A percentile compares a stretch with the other conserved stretches of the same genome.
Conservation (phyloP, 2,797 vertebrate genomes). For the Sebastes minor region DNA sequence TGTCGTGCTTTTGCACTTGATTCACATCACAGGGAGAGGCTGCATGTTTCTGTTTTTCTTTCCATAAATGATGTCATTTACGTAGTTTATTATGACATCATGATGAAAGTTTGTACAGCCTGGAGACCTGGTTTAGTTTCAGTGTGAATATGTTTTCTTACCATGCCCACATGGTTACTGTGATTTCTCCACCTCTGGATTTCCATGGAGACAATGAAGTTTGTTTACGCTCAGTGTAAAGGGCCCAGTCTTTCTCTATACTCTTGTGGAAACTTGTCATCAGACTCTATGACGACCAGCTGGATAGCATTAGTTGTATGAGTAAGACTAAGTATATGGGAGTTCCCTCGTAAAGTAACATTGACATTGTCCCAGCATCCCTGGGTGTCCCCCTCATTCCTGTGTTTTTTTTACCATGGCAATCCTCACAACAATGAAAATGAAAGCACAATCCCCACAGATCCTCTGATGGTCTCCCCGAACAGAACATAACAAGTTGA, state of each 20-base stretch:
- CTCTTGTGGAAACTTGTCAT: slow-evolving; percentile 24
- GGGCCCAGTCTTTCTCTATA: background rate
- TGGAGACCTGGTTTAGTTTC: background rate
- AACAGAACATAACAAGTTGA: background rate
- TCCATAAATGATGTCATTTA: background rate
- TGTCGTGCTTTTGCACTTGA: background rate
- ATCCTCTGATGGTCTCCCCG: background rate
- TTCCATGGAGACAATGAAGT: background rate
- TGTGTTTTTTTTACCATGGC: slow-evolving; percentile 34
- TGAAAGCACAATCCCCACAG: background rate
- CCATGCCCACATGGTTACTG: background rate
- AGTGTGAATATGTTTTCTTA: rapidly evolving
- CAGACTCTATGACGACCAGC: background rate
- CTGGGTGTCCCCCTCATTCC: slow-evolving; percentile 2
- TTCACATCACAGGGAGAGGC: background rate
- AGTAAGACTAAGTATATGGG: slow-evolving; percentile 8
- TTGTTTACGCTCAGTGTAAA: background rate
- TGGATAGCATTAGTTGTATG: background rate
- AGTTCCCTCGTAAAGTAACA: slow-evolving; percentile 28
- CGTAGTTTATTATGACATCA: rapidly evolving
- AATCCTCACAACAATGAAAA: slow-evolving; percentile 42
- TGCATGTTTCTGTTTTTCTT: background rate
- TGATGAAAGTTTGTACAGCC: background rate
- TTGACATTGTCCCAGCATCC: background rate
- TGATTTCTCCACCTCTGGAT: background rate